These are phyloP conservation scores for Sycophila texana DNA, from an alignment of 2,888 invertebrate species.

Conservation along the genomic window DNA sequence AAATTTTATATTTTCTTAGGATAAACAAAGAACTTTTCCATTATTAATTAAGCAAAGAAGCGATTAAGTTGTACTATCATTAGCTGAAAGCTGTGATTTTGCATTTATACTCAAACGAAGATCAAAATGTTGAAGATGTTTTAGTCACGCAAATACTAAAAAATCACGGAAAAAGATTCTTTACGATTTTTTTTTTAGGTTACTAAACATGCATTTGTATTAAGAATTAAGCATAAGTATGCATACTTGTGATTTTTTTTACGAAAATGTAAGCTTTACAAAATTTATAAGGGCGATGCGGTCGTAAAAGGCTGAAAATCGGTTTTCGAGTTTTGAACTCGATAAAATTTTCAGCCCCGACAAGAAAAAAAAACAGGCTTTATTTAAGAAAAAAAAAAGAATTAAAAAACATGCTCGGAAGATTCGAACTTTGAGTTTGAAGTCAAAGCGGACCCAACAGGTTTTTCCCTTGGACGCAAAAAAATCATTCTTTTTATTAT, in stretches of 20 bases:
- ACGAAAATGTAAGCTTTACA: conserved; percentile 11
- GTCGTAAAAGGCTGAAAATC: conserved; percentile 2
- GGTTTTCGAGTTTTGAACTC: not conserved
- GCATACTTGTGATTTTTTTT: conserved; percentile 30
- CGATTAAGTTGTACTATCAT: conserved; percentile 45
- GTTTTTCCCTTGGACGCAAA: conserved; percentile 12
- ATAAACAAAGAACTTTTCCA: conserved; percentile 40
- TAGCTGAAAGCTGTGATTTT: conserved; percentile 56
- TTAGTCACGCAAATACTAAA: conserved; percentile 42
- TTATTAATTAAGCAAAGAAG: conserved; percentile 36
- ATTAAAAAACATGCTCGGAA: not conserved
- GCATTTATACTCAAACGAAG: conserved; percentile 52
- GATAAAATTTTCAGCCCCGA: not conserved
- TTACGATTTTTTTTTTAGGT: conserved; percentile 22
- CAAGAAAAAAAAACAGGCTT: conserved; percentile 20
- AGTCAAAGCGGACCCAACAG: too few species aligned
- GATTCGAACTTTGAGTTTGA: too few species aligned
- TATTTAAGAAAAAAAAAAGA: conserved; percentile 20
- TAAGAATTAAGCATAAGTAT: conserved; percentile 11
- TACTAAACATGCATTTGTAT: conserved; percentile 23
- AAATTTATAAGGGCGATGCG: conserved; percentile 10
- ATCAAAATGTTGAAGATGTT: conserved; percentile 44
- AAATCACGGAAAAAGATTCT: conserved; percentile 28
- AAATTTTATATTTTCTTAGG: conserved; percentile 41
- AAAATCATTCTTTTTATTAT: not conserved